Conservation (phyloP, 2,113 vertebrate genomes). For the Psephotus haematonotus region DNA sequence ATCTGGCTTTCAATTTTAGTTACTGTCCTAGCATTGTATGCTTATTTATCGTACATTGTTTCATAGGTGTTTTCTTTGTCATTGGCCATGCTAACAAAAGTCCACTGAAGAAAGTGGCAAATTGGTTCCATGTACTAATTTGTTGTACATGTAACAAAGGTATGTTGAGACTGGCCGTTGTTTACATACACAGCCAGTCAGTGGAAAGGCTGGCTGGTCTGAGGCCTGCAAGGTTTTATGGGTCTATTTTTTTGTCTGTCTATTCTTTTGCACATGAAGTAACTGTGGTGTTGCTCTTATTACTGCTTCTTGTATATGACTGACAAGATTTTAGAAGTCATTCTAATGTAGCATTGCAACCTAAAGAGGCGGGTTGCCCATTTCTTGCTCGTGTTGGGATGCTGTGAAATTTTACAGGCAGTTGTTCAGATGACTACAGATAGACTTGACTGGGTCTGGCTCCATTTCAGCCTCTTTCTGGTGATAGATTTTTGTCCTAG, state of each 20-base stretch:
- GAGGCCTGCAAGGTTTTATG: neutral
- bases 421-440: conserved; percentile 25
- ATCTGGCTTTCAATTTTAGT: neutral
- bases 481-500: neutral
- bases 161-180: neutral
- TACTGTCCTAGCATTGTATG: neutral
- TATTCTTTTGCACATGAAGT: neutral
- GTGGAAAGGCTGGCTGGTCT: accelerated
- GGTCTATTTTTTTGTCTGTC: neutral
- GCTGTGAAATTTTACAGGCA: neutral
- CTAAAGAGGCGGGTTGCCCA: neutral
- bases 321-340: neutral
- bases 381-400: conserved; percentile 2
- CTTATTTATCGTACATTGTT: neutral
- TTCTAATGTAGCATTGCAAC: neutral
- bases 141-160: neutral
- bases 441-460: neutral
- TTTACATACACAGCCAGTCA: neutral
- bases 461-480: conserved; percentile 4
- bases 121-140: neutral
- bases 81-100: neutral
- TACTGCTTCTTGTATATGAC: neutral
- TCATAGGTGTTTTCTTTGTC: neutral
- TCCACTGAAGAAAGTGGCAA: neutral
- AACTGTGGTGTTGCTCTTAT: neutral